Percentiles rank a stretch among this genome's conserved stretches.
These are phyloP conservation scores for Sylvicapra grimmia DNA, from an alignment of 2,113 vertebrate species.

Conservation along the genomic window DNA sequence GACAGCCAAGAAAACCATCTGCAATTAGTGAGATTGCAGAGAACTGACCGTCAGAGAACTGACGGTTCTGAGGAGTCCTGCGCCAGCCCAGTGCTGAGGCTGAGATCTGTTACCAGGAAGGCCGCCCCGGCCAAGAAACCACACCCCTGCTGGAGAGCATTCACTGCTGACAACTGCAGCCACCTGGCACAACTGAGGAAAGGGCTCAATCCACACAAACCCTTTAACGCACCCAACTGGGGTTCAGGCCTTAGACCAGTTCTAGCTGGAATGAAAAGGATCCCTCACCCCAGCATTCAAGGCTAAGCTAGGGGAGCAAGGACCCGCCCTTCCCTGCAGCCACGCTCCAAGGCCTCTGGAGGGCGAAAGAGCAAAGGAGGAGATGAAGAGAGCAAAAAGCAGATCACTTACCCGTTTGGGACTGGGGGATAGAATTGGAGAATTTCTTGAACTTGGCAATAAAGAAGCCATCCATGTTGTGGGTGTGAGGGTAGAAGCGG, in stretches of 20 bases:
- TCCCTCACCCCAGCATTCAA: not conserved
- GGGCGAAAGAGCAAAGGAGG: not conserved
- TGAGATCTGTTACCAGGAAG: not conserved
- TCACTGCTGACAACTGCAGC: not conserved
- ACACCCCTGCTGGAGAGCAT: not conserved
- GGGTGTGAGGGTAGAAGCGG: slow-evolving; percentile 95
- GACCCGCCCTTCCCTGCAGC: not conserved
- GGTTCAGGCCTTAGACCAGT: not conserved
- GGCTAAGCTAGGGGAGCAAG: too few relatives aligned
- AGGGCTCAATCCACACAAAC: not conserved
- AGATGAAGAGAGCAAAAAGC: not conserved
- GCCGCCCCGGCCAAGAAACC: not conserved
- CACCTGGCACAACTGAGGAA: not conserved
- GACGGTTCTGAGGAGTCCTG: not conserved
- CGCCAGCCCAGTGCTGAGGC: not conserved
- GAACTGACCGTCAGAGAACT: not conserved
- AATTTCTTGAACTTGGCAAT: slow-evolving; percentile 97
- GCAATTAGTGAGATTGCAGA: not conserved
- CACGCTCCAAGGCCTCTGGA: not conserved
- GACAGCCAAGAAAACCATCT: not conserved
- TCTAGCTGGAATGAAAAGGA: not conserved
- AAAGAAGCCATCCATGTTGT: slow-evolving; percentile 99
- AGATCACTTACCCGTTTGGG: slow-evolving; percentile 60
- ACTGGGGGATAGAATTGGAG: slow-evolving; percentile 87
- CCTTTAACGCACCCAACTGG: not conserved